These are phyloP conservation scores for Drosophila eugracilis DNA, from an alignment of 1,140 invertebrate genomes.

Conservation along the genomic window DNA sequence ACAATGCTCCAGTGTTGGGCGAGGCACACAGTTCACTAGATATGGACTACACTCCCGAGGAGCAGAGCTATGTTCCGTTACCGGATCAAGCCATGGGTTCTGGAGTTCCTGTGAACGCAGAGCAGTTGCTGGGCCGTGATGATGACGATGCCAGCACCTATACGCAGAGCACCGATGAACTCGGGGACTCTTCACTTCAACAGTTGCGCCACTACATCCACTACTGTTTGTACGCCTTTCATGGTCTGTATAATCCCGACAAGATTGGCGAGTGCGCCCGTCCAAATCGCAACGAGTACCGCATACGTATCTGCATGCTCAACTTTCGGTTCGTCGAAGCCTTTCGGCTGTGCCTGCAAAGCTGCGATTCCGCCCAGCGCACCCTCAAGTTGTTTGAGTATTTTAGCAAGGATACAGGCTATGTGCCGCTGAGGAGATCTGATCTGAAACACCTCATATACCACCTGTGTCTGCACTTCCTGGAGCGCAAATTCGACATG, in stretches of 20 bases:
- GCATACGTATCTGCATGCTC: slow-evolving; percentile 80
- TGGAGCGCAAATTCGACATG: slow-evolving; percentile 75
- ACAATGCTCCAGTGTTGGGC: slow-evolving; percentile 46
- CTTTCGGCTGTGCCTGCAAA: slow-evolving; percentile 75
- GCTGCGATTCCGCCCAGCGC: slow-evolving; percentile 63
- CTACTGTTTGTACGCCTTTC: slow-evolving; percentile 86
- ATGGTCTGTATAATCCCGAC: slow-evolving; percentile 85
- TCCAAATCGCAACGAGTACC: slow-evolving; percentile 74
- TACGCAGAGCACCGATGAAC: slow-evolving; percentile 48
- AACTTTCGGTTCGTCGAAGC: slow-evolving; percentile 83
- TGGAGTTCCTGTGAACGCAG: not conserved
- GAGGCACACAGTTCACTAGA: slow-evolving; percentile 66
- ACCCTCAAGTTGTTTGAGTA: slow-evolving; percentile 83
- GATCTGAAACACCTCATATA: slow-evolving; percentile 84
- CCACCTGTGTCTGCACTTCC: slow-evolving; percentile 78
- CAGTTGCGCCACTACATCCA: slow-evolving; percentile 85
- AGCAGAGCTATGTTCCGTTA: slow-evolving; percentile 75
- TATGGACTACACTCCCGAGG: slow-evolving; percentile 71
- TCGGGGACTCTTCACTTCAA: slow-evolving; percentile 54
- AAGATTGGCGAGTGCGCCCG: slow-evolving; percentile 85
- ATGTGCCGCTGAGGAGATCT: slow-evolving; percentile 75
- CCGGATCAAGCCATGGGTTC: slow-evolving; percentile 40
- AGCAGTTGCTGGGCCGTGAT: slow-evolving; percentile 30
- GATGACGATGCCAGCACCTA: slow-evolving; percentile 57
- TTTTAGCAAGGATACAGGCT: slow-evolving; percentile 84